Base-by-base conservation (phyloP, 2,113 vertebrate genomes). In the Embiotoca jacksoni region DNA sequence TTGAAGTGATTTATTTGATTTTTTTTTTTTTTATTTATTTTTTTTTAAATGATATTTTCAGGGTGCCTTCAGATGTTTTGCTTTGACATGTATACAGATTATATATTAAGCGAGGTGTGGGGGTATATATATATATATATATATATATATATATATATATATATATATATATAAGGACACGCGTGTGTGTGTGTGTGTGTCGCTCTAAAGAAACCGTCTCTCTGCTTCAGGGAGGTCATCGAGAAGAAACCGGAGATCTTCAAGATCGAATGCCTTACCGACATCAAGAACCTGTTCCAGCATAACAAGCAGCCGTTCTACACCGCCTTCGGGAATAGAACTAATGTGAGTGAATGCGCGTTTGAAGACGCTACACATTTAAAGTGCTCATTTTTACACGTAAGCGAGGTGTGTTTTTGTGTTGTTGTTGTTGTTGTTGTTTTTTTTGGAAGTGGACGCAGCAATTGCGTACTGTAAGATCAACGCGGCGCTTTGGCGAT, bases 201-300 rank as follows among this genome's bases (percentile, higher is more conserved):
- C 8, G 1, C 65, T 66, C 65, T 84, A 82, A 83, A 82, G 46
- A 52, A 64, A 54, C 37, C 46, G 61, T 66, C 59, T 81, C 60
- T 75, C 72, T 79, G 41, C 80, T 88, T 69, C 88, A 99, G 98
- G 95, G 98, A 99, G 92, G 98, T 99, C 50, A 99, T 99, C 78
- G 98, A 99, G 92, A 99, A 99, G 95, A 99, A 99, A 92, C 98
- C 98, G 5, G 98, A 99, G 88, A 97, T 98, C 82, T 99, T 99
- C 93, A 99, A 99, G 95, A 98, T 99, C 1, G 96, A 98, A 90
- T 99, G 98, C 94, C 95, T 99, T 80, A 98, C 96, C 78, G 98
- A 99, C 87, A 99, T 99, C 92, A 99, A 96, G 95, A 98, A 98
- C 88, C 92, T 99, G 84, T 99, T 99, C 93, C 95, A 94, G 80